Conservation (phyloP, 1,140 invertebrate genomes). For the Zaprionus kolodkinae region DNA sequence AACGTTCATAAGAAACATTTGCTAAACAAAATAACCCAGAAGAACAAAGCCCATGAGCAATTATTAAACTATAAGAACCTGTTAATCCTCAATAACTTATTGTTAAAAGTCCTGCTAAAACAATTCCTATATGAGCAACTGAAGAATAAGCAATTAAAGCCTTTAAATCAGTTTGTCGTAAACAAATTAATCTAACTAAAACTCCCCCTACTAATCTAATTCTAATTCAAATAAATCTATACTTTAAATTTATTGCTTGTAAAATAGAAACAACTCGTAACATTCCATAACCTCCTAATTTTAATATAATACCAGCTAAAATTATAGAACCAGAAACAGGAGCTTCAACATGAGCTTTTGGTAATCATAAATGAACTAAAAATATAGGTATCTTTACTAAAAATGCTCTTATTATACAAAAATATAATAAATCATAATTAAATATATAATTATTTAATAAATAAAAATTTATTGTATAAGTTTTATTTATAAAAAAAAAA, state of each 20-base stretch:
- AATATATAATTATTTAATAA: slow-evolving; percentile 84
- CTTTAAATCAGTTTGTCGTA: slow-evolving; percentile 85
- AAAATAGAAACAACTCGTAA: slow-evolving; percentile 85
- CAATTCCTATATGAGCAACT: slow-evolving; percentile 57
- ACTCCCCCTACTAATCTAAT: slow-evolving; percentile 85
- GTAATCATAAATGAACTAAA: slow-evolving; percentile 84
- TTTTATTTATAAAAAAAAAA: slow-evolving; percentile 85
- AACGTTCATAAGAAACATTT: slow-evolving; percentile 87
- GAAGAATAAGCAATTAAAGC: slow-evolving; percentile 61
- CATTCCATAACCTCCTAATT: slow-evolving; percentile 88
- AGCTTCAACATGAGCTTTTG: no score
- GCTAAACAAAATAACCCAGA: slow-evolving; percentile 89
- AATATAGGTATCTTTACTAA: slow-evolving; percentile 84
- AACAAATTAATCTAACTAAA: slow-evolving; percentile 85
- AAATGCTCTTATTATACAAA: no score
- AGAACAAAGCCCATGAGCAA: slow-evolving; percentile 88
- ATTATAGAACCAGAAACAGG: no score
- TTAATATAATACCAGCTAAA: slow-evolving; percentile 86
- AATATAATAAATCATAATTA: slow-evolving; percentile 85
- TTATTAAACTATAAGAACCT: slow-evolving; percentile 86
- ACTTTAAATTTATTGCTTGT: slow-evolving; percentile 81
- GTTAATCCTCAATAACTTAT: slow-evolving; percentile 82
- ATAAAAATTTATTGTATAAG: slow-evolving; percentile 84
- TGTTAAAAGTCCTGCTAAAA: slow-evolving; percentile 85
- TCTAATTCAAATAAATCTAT: slow-evolving; percentile 83